Evolutionary conservation across 2,888 invertebrate genomes (phyloP).

Genomic region (Amphipoea lucens): DNA sequence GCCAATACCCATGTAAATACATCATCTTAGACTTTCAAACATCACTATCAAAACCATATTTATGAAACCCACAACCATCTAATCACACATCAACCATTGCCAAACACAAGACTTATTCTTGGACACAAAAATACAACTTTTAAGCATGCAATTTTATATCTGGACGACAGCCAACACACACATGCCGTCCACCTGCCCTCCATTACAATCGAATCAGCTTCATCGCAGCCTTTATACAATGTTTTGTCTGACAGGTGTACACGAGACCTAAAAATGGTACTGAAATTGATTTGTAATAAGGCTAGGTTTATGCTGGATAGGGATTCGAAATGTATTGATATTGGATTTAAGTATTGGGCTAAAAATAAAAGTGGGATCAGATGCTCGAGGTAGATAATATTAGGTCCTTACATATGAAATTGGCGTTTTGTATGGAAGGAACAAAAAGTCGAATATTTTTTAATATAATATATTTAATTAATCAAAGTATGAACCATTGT

Average conservation of each 20-base stretch:
- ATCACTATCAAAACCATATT: background rate
- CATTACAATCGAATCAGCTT: conserved; percentile 46
- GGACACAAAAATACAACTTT: conserved; percentile 14
- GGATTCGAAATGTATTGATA: conserved; percentile 6
- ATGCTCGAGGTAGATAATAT: background rate
- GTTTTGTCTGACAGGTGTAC: conserved; percentile 19
- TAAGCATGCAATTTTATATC: background rate
- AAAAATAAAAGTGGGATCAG: background rate
- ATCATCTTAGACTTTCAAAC: background rate
- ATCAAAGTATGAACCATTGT: too few species aligned
- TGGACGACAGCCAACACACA: conserved; percentile 46
- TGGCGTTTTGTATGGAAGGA: too few species aligned
- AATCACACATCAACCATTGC: background rate
- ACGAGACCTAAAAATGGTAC: conserved; percentile 12
- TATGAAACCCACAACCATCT: background rate
- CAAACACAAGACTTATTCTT: conserved; percentile 7
- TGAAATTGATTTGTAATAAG: conserved; percentile 44
- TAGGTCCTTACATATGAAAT: too few species aligned
- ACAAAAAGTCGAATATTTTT: too few species aligned
- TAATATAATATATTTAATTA: too few species aligned
- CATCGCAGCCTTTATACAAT: conserved; percentile 26
- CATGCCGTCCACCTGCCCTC: conserved; percentile 37
- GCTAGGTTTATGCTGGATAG: conserved; percentile 3
- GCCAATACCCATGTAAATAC: background rate
- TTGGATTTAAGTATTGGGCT: background rate